Evolutionary conservation across 2,113 vertebrate species (phyloP).

Genomic region (Martes martes): DNA sequence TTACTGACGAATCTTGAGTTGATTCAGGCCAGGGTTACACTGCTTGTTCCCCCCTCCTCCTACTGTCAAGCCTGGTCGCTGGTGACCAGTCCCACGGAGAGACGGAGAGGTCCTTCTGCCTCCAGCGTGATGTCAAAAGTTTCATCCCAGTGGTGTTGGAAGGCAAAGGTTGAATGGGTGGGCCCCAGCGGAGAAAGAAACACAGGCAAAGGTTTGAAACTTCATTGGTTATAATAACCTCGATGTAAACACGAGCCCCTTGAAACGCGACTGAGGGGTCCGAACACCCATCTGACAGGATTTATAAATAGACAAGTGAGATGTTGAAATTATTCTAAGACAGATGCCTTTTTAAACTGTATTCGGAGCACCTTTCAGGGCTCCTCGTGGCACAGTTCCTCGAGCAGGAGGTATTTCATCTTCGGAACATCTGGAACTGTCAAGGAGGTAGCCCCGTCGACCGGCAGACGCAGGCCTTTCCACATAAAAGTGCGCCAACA

Average conservation of each 20-base stretch:
- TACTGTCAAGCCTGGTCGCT: not conserved
- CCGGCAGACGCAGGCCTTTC: constrained; percentile 79
- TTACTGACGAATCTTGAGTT: constrained; percentile 60
- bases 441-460: constrained; percentile 77
- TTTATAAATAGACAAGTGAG: constrained; percentile 78
- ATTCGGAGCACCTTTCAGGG: constrained; percentile 80
- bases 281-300: constrained; percentile 66
- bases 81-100: not conserved
- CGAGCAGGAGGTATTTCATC: constrained; percentile 83
- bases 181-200: not conserved
- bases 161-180: not conserved
- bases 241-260: constrained; percentile 2
- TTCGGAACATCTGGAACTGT: constrained; percentile 86
- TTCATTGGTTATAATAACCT: constrained; percentile 19
- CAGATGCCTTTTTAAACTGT: constrained; percentile 85
- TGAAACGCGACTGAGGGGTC: constrained; percentile 48
- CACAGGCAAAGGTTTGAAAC: not conserved
- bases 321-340: constrained; percentile 84
- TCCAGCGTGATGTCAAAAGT: not conserved
- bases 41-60: not conserved
- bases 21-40: not conserved
- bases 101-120: not conserved
- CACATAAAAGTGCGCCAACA: constrained; percentile 80
- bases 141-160: not conserved
- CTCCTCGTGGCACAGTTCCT: constrained; percentile 78